These are phyloP conservation scores for Procapra przewalskii DNA, from an alignment of 2,113 vertebrate genomes.

Conservation along the genomic window DNA sequence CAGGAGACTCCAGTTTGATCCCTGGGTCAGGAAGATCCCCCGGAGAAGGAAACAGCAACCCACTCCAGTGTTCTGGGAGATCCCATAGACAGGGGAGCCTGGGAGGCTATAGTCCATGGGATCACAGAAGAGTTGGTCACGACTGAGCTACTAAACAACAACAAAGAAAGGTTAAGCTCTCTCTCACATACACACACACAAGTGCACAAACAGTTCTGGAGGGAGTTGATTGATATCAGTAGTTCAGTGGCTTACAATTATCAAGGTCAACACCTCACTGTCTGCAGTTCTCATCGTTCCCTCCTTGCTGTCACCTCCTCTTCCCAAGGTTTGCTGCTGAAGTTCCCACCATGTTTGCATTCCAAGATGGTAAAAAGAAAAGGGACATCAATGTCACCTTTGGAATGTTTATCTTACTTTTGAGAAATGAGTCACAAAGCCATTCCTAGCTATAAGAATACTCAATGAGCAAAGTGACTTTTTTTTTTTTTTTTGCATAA, in stretches of 20 bases:
- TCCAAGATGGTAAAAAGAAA: background rate
- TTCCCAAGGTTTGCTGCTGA: background rate
- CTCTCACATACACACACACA: background rate
- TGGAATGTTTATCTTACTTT: background rate
- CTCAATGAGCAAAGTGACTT: background rate
- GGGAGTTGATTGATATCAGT: background rate
- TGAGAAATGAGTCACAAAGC: background rate
- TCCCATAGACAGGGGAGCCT: background rate
- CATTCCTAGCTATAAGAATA: background rate
- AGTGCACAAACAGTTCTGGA: background rate
- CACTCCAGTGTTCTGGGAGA: background rate
- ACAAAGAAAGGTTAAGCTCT: background rate
- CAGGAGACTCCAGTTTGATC: background rate
- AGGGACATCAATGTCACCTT: background rate
- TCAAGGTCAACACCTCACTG: background rate
- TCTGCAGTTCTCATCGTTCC: background rate
- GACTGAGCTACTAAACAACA: background rate
- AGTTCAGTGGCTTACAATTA: background rate
- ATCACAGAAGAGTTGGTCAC: background rate
- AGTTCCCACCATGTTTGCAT: background rate
- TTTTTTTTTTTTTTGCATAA: background rate
- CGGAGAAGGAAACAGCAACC: background rate
- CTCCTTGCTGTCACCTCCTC: background rate
- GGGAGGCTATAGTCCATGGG: background rate
- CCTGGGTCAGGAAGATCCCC: background rate